Percentiles rank a stretch among this genome's conserved stretches.
These are phyloP conservation scores for Phaetusa simplex DNA, from an alignment of 2,113 vertebrate genomes.

Conservation along the genomic window DNA sequence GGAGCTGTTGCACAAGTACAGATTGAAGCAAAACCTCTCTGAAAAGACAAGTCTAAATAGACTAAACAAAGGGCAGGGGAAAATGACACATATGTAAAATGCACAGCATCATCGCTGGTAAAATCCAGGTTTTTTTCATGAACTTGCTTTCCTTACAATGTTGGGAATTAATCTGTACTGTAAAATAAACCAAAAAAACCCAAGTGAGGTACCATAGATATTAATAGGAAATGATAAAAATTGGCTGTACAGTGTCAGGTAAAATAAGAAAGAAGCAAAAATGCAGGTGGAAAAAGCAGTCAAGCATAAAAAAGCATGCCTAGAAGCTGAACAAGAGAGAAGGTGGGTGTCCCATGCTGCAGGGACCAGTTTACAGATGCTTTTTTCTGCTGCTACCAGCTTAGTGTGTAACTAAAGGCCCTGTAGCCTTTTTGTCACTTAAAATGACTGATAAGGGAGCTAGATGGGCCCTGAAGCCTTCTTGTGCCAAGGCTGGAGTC, in stretches of 20 bases:
- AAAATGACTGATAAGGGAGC: background rate
- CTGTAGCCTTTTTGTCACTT: background rate
- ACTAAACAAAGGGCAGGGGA: background rate
- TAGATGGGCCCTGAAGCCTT: background rate
- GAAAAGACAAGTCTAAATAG: background rate
- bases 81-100: background rate
- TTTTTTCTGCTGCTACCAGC: background rate
- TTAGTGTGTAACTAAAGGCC: background rate
- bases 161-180: background rate
- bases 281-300: background rate
- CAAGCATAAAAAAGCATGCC: background rate
- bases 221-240: background rate
- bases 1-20: background rate
- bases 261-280: background rate
- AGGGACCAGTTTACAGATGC: background rate
- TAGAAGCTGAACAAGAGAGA: background rate
- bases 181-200: background rate
- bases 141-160: background rate
- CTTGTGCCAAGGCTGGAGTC: background rate
- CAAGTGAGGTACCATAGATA: background rate
- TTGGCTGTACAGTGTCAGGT: background rate
- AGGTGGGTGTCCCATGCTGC: background rate
- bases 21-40: background rate
- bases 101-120: background rate
- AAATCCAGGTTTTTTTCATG: background rate